phyloP scores from a whole-genome alignment of 92 coral and sea anemone species.

The Virgularia gustaviana region DNA sequence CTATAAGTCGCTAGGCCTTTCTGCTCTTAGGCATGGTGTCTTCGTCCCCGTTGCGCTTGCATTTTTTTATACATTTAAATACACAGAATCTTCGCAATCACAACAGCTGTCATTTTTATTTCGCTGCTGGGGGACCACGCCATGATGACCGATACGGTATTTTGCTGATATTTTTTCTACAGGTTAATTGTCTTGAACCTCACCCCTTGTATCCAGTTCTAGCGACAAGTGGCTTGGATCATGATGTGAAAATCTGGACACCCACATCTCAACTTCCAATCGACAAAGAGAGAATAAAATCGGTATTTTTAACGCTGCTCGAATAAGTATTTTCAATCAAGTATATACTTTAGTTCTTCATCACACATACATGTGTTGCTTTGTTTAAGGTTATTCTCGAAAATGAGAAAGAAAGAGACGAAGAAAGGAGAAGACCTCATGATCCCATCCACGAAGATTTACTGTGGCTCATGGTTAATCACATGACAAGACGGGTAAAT shows the following conservation, averaged over 20 bases:
- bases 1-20: too few relatives aligned
- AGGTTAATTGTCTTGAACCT: constrained; percentile 97
- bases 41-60: too few relatives aligned
- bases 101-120: too few relatives aligned
- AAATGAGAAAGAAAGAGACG: constrained; percentile 81
- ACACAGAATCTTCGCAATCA: too few relatives aligned
- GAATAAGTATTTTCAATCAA: neutral
- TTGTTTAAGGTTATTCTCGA: constrained; percentile 60
- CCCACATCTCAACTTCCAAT: constrained; percentile 76
- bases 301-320: constrained; percentile 49
- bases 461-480: constrained; percentile 92
- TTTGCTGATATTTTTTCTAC: too few relatives aligned
- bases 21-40: too few relatives aligned
- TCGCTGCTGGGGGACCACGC: too few relatives aligned
- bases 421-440: constrained; percentile 76
- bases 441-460: constrained; percentile 95
- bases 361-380: neutral
- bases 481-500: constrained; percentile 66
- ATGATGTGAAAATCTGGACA: constrained; percentile 87
- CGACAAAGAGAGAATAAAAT: constrained; percentile 59
- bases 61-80: too few relatives aligned
- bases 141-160: too few relatives aligned
- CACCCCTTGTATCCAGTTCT: constrained; percentile 84
- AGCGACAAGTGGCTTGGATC: constrained; percentile 98
- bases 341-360: neutral